Conservation (phyloP, 1,140 invertebrate genomes). For the Thalassaphorura encarpata region DNA sequence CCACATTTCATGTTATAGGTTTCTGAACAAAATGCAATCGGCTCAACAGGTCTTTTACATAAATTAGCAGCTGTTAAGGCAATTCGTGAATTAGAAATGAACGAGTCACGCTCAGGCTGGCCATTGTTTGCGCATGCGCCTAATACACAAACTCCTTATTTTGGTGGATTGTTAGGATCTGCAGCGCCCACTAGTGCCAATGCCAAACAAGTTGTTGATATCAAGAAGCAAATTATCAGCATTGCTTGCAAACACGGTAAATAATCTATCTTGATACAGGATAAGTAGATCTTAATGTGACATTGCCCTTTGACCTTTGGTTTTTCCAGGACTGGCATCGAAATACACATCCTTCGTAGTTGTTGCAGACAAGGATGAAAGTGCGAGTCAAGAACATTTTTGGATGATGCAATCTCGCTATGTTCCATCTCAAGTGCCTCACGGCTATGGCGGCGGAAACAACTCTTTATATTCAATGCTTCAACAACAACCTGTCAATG, state of each 20-base stretch:
- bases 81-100: slow-evolving; percentile 32
- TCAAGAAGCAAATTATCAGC: slow-evolving; percentile 27
- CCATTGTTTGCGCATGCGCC: too few species aligned
- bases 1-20: too few species aligned
- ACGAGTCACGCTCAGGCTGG: too few species aligned
- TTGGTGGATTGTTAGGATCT: background rate
- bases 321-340: slow-evolving; percentile 31
- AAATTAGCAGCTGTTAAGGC: slow-evolving; percentile 31
- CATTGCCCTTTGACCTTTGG: background rate
- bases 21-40: slow-evolving; percentile 8
- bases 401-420: slow-evolving; percentile 32
- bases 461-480: background rate
- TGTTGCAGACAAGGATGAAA: too few species aligned
- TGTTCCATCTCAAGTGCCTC: slow-evolving; percentile 26
- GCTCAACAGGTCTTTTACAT: slow-evolving; percentile 23
- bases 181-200: background rate
- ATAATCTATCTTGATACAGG: background rate
- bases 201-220: slow-evolving; percentile 4
- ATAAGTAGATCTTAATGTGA: background rate
- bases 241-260: slow-evolving; percentile 25
- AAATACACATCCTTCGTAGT: slow-evolving; percentile 32
- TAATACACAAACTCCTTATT: too few species aligned
- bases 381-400: slow-evolving; percentile 16
- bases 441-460: slow-evolving; percentile 28
- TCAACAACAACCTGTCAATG: too few species aligned